phyloP scores from a whole-genome alignment of 2,888 invertebrate genomes.

The Drosophila austrosaltans region DNA sequence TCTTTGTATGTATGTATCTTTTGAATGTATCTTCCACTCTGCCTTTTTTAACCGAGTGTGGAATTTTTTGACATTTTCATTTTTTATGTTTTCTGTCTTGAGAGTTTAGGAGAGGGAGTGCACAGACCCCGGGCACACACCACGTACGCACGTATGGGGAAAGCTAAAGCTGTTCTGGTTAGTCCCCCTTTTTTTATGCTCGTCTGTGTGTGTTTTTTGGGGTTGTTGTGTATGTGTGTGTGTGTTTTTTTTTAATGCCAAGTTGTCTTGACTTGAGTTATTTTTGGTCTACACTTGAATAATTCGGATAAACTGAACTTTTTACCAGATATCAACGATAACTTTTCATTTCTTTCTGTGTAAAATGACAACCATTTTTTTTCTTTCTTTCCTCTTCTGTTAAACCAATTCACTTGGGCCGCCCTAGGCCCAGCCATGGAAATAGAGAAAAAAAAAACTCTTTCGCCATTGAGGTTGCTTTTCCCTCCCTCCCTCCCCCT shows the following conservation, averaged over 20 bases:
- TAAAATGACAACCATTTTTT: slow-evolving; percentile 6
- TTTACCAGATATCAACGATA: background rate
- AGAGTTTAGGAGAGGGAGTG: too few species aligned
- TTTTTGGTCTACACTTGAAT: slow-evolving; percentile 44
- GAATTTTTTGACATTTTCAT: slow-evolving; percentile 74
- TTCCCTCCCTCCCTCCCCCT: background rate
- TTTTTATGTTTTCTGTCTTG: slow-evolving; percentile 61
- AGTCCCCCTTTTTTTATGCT: slow-evolving; percentile 21
- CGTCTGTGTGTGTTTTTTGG: slow-evolving; percentile 32
- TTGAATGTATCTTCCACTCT: slow-evolving; percentile 26
- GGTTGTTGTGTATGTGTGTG: slow-evolving; percentile 52
- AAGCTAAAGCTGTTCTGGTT: slow-evolving; percentile 54
- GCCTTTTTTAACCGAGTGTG: slow-evolving; percentile 59
- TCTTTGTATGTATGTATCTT: slow-evolving; percentile 44
- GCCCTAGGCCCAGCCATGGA: slow-evolving; percentile 16
- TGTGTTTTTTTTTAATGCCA: slow-evolving; percentile 63
- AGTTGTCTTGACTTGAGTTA: slow-evolving; percentile 64
- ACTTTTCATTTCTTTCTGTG: background rate
- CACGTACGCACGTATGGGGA: slow-evolving; percentile 58
- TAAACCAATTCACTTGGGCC: slow-evolving; percentile 18
- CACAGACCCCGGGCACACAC: slow-evolving; percentile 25
- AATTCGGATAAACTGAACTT: background rate
- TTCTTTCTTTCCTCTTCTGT: background rate
- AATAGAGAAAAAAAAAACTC: slow-evolving; percentile 56
- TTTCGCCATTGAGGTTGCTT: slow-evolving; percentile 46